Base-by-base conservation (phyloP, 1,140 invertebrate genomes). In the Drosophila truncata region DNA sequence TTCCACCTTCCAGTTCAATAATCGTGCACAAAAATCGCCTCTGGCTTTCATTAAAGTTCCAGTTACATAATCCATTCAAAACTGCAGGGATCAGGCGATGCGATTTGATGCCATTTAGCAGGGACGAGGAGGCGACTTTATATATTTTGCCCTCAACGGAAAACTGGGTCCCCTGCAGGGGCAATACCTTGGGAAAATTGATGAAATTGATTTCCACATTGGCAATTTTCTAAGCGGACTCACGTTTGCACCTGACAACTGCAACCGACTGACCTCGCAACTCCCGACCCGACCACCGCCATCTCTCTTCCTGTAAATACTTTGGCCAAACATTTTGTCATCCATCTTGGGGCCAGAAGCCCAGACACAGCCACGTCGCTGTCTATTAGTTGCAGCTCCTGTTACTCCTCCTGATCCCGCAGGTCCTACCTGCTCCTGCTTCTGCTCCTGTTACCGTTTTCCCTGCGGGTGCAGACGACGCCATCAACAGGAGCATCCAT, bases 191-290 rank as follows among this genome's bases (percentile, higher is more conserved):
- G 20, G 54, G 62, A 80, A 84, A 87, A 83, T 84, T 88, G 80
- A 80, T 84, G 71, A 86, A 86, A 86, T 86, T 87, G 83, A 86
- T 86, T 86, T 86, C 52, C 66, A 82, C 83, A 87, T 88, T 86
- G 80, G 77, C 82, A 88, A 88, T 87, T 88, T 87, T 80, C 66
- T 80, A 71, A 80, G 47, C 65, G 74, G 64, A 41, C 69, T 70
- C 63, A 83, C 67, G 47, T 73, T 77, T 78, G 60, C 71, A 84
- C 54, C 76, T 84, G 81, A 80, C 81, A 80, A 66, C 71, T 86
- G 80, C 80, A 86, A 76, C 61, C 82, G 66, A 44, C 76, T 87
- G 82, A 87, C 83, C 82, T 79, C 69, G 69, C 54, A 76, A 67
- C 62, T 46, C 31, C 47, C 37, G 39, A n/a, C 33, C n/a, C 27